Base-by-base conservation (phyloP, 2,888 invertebrate species). In the Pandemis corylana region DNA sequence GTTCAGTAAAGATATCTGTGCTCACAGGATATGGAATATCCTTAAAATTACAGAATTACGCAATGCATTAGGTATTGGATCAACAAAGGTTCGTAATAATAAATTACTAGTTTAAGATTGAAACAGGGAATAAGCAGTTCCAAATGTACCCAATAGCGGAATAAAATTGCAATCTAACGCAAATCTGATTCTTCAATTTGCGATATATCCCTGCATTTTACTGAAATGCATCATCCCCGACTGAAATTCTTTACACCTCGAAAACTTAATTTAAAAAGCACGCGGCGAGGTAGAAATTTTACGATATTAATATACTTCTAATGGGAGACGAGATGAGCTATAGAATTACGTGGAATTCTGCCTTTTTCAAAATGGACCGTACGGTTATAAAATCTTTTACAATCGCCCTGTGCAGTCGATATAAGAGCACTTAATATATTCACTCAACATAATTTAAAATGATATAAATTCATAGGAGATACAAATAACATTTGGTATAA, bases 241-340 rank as follows among this genome's bases (percentile, higher is more conserved):
- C 78, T 80, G 80, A 79, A 80, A 77, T 64, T 73, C 78, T 46
- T 72, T 65, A 77, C 71, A 77, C 66, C 68, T 79, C 75, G 76
- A 77, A 80, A 81, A 81, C 80, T 80, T 84, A 84, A 85, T 85
- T 87, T 86, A 81, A 84, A 84, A 84, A 81, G 80, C 80, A 78
- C 82, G 81, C 80, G 83, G 80, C 80, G 75, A 77, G 82, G 82
- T 82, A 78, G 81, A 81, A 83, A 82, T 84, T 87, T 87, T 84
- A 85, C 82, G 85, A 86, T 87, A 85, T 86, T 86, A 87, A 87
- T 86, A 87, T 85, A 87, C 83, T 83, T 82, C 83, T 85, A 85
- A 85, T 88, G 88, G 81, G 79, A 80, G 81, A 80, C 82, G 85
- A 84, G 84, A 85, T 84, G 75, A 74, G 78, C 83, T 84, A 80